Evolutionary conservation across 2,113 vertebrate species (phyloP).

Genomic region (Peromyscus maniculatus): DNA sequence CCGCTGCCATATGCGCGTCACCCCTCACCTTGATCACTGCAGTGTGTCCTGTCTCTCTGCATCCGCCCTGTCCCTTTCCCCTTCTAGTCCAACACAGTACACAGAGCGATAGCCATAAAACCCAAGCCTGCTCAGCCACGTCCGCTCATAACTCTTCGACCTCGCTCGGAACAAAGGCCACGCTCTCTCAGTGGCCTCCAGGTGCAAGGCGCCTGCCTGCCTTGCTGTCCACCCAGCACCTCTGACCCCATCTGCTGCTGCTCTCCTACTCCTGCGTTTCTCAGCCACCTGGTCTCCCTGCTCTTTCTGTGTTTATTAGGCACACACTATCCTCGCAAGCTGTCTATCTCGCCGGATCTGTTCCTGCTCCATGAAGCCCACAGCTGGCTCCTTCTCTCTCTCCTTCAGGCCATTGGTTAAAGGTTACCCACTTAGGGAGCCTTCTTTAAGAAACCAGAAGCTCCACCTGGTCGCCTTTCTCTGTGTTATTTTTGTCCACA

Average conservation of each 20-base stretch:
- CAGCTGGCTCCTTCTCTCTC: background rate
- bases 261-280: background rate
- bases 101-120: background rate
- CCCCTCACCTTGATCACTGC: background rate
- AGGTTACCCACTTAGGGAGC: conserved; percentile 34
- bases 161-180: conserved; percentile 25
- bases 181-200: background rate
- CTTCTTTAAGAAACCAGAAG: conserved; percentile 34
- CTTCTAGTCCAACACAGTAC: background rate
- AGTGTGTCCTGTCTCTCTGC: background rate
- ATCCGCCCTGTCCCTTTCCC: background rate
- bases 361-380: background rate
- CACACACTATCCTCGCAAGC: background rate
- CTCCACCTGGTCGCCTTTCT: background rate
- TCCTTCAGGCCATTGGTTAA: conserved; percentile 48
- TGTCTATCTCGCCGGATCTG: background rate
- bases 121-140: background rate
- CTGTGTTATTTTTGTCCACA: conserved; percentile 27
- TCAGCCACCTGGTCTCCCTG: background rate
- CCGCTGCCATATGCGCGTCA: background rate
- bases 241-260: background rate
- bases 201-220: background rate
- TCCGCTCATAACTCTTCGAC: conserved; percentile 10
- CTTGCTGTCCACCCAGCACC: background rate
- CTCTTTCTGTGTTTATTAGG: background rate